A percentile compares a stretch with the other conserved stretches of the same genome.
These are phyloP conservation scores for Notolepis coatsorum DNA, from an alignment of 2,797 vertebrate species.

Conservation along the genomic window DNA sequence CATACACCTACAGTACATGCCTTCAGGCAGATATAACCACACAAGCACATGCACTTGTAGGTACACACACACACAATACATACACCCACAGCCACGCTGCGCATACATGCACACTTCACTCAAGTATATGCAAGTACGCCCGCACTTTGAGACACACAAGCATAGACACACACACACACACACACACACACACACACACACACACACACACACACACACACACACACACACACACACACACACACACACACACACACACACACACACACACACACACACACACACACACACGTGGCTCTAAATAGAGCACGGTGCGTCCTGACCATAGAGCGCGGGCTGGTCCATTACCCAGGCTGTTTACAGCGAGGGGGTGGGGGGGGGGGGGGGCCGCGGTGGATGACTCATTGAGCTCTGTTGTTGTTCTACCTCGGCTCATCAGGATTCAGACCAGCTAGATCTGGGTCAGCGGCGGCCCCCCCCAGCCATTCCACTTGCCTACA, in stretches of 20 bases:
- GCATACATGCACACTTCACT: not conserved
- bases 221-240: not conserved
- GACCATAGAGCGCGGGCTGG: slow-evolving; percentile 43
- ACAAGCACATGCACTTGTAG: too few species aligned
- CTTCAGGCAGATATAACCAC: too few species aligned
- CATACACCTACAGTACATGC: too few species aligned
- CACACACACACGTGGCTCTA: not conserved
- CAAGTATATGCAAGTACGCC: not conserved
- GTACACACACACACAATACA: too few species aligned
- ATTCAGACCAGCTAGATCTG: slow-evolving; percentile 53
- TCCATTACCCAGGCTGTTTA: slow-evolving; percentile 67
- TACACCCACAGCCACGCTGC: too few species aligned
- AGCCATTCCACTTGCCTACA: slow-evolving; percentile 28
- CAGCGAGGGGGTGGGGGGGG: slow-evolving; percentile 34
- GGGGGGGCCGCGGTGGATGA: slow-evolving; percentile 60
- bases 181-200: slow-evolving; percentile 12
- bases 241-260: slow-evolving; percentile 10
- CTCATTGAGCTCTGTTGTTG: slow-evolving; percentile 55
- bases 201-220: slow-evolving; percentile 15
- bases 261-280: slow-evolving; percentile 9
- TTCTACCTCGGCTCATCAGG: slow-evolving; percentile 58
- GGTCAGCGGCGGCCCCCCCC: slow-evolving; percentile 53
- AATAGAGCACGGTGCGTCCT: not conserved
- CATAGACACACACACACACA: not conserved
- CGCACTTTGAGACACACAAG: too few species aligned